Conservation (phyloP, 2,888 invertebrate species). For the Anthoptus insignis region DNA sequence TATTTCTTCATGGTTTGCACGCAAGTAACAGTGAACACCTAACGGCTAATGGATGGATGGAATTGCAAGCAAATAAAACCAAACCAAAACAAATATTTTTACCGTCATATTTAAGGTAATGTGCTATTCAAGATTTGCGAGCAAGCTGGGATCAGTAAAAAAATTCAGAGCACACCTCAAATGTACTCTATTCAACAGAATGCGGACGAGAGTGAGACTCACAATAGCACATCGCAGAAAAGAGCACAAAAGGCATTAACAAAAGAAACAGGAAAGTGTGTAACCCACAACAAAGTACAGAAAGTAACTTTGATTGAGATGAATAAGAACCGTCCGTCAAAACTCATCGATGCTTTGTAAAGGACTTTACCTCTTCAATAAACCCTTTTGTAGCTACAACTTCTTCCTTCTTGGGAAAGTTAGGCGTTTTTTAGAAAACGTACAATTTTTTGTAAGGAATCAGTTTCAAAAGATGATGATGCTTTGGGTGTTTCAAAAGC, state of each 20-base stretch:
- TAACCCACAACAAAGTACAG: not conserved
- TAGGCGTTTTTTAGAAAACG: too few relatives aligned
- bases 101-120: not conserved
- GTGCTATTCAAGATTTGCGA: not conserved
- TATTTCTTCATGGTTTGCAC: too few relatives aligned
- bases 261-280: not conserved
- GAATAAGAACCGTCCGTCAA: not conserved
- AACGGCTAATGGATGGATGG: too few relatives aligned
- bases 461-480: too few relatives aligned
- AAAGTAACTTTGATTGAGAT: constrained; percentile 4
- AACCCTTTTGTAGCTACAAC: not conserved
- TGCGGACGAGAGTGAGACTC: not conserved
- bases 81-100: too few relatives aligned
- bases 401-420: not conserved
- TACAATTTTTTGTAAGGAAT: too few relatives aligned
- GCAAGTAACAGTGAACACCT: too few relatives aligned
- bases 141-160: not conserved
- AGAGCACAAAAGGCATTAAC: not conserved
- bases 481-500: too few relatives aligned
- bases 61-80: too few relatives aligned
- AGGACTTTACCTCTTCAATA: not conserved
- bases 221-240: constrained; percentile 2
- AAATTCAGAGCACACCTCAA: not conserved
- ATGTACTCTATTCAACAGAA: not conserved
- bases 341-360: not conserved